Evolutionary conservation across 2,113 vertebrate genomes (phyloP), one percentile per base, ranked within the genome.

Genomic region (Fregetta grallaria): DNA sequence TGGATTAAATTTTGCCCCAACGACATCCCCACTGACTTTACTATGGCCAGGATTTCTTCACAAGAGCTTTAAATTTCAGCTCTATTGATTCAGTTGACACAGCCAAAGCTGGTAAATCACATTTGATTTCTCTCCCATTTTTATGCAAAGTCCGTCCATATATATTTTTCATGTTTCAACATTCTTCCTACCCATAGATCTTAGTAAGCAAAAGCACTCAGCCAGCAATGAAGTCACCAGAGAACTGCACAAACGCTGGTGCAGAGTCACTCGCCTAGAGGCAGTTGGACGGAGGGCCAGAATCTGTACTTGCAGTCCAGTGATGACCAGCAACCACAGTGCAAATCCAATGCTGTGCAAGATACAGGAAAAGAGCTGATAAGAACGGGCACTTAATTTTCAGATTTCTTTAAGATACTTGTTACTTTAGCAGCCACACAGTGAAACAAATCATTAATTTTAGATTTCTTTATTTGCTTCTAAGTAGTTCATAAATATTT

Each of bases 31-130:
- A 2, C 23, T 73, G 50, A 53, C 29, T 67, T 79, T n/a, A 55
- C 34, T 59, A 3, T 21, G 29, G n/a, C 22, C 55, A 83, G 56
- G 49, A 87, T 94, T 94, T 96, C 92, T 78, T 81, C 62, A 44
- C 2, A 2, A 89, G 77, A 91, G 95, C 80, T 87, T 92, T 83
- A 92, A 94, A 85, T 92, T 87, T 89, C 40, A 89, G 36, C n/a
- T 88, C 10, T 88, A 0, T 82, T 62, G 77, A 82, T 79, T 62
- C 50, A 58, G 45, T 19, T 68, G 80, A 55, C 27, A 20, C 44
- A 72, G 27, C 32, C 44, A 65, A 85, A 84, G 76, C 76, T 59
- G 59, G 40, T 86, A 59, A 86, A 72, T 72, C 32, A 22, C 49
- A 53, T 65, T 9, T 71, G 61, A 74, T 71, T 77, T 68, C 49